Percentiles rank a stretch among this genome's conserved stretches.
These are phyloP conservation scores for Hirudinaria manillensis DNA, from an alignment of 2,888 invertebrate species.

Conservation along the genomic window DNA sequence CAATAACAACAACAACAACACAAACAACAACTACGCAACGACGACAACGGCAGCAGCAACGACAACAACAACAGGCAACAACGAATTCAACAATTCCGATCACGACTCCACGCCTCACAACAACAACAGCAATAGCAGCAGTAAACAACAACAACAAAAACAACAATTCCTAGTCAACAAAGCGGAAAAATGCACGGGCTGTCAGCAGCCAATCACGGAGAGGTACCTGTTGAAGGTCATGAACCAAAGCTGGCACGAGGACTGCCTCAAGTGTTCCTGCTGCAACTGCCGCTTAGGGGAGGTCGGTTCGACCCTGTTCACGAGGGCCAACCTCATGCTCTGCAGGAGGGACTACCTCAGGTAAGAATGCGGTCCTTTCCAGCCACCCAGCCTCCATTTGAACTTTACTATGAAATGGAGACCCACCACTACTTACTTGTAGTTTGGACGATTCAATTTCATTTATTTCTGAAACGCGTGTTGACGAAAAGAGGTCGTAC, in stretches of 20 bases:
- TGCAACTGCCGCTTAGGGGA: slow-evolving; percentile 88
- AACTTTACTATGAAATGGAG: background rate
- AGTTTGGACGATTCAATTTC: background rate
- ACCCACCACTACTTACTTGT: no score
- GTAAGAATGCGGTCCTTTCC: slow-evolving; percentile 55
- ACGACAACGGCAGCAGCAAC: slow-evolving; percentile 3
- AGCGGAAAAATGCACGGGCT: slow-evolving; percentile 25
- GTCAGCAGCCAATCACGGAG: slow-evolving; percentile 23
- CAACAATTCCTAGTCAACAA: background rate
- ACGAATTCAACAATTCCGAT: no score
- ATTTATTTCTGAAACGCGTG: background rate
- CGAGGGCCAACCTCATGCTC: slow-evolving; percentile 81
- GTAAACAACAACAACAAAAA: background rate
- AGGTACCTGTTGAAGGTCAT: slow-evolving; percentile 20
- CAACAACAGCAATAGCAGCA: background rate
- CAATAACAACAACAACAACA: slow-evolving; percentile 13
- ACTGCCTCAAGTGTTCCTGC: slow-evolving; percentile 78
- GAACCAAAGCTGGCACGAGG: slow-evolving; percentile 80
- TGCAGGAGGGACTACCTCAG: slow-evolving; percentile 87
- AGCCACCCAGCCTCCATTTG: no score
- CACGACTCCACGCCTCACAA: background rate
- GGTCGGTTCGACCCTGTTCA: slow-evolving; percentile 82
- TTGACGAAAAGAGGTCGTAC: background rate
- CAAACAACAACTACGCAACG: slow-evolving; percentile 5
- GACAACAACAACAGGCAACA: no score